A percentile compares a stretch with the other conserved stretches of the same genome.
These are phyloP conservation scores for Agrotis clavis DNA, from an alignment of 2,888 invertebrate genomes.

Conservation along the genomic window DNA sequence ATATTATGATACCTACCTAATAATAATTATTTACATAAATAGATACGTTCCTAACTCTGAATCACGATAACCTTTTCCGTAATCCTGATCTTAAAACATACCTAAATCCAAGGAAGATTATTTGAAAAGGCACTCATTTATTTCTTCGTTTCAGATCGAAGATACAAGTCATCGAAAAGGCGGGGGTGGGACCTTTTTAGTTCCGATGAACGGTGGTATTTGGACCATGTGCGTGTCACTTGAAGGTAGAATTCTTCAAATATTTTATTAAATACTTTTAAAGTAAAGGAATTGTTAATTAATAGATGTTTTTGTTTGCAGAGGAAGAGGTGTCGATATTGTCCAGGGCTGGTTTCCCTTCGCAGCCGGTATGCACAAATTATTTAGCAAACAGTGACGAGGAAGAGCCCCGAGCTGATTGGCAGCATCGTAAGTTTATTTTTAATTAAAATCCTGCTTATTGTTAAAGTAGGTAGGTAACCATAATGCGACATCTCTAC, in stretches of 20 bases:
- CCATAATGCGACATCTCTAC: background rate
- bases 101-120: constrained; percentile 10
- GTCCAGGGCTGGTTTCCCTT: constrained; percentile 92
- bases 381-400: constrained; percentile 94
- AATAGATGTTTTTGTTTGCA: constrained; percentile 75
- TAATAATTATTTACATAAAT: no score
- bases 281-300: background rate
- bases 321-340: constrained; percentile 94
- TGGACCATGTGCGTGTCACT: constrained; percentile 97
- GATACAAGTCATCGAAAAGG: constrained; percentile 84
- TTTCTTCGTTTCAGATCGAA: constrained; percentile 82
- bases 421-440: constrained; percentile 94
- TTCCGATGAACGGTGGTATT: constrained; percentile 97
- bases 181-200: constrained; percentile 92
- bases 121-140: constrained; percentile 1
- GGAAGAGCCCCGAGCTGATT: constrained; percentile 94
- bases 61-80: background rate
- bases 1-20: no score
- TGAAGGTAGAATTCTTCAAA: constrained; percentile 90
- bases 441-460: background rate
- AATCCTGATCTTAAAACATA: background rate
- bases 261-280: background rate
- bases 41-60: background rate
- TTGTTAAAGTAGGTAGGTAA: background rate
- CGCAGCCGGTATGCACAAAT: constrained; percentile 94